A percentile compares a stretch with the other conserved stretches of the same genome.
These are phyloP conservation scores for Zaprionus ornatus DNA, from an alignment of 1,140 invertebrate species.

Conservation along the genomic window DNA sequence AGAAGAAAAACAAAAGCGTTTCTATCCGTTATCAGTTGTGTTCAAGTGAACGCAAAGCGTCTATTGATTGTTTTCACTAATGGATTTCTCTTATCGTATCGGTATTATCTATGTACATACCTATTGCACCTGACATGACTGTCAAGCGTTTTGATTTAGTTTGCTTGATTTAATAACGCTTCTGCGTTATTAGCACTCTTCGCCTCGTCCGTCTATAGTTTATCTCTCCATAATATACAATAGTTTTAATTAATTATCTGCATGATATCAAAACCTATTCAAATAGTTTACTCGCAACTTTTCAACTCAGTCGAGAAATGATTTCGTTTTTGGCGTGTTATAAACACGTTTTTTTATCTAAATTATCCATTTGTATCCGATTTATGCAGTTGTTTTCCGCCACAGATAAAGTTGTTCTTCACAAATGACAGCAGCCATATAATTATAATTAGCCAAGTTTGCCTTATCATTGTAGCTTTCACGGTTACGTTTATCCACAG, in stretches of 20 bases:
- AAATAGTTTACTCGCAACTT: not conserved
- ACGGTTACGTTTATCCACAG: not conserved
- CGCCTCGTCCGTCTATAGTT: not conserved
- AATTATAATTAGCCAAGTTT: not conserved
- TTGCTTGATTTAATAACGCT: not conserved
- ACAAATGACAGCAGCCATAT: not conserved
- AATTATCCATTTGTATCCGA: not conserved
- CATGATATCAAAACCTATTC: not conserved
- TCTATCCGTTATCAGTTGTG: conserved; percentile 2
- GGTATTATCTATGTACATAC: not conserved
- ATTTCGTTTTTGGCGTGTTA: not conserved
- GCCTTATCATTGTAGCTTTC: not conserved
- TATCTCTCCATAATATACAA: not conserved
- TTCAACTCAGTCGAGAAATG: not conserved
- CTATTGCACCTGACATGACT: not conserved
- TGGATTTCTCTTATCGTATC: not conserved
- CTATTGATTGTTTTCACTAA: conserved; percentile 9
- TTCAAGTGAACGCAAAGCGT: not conserved
- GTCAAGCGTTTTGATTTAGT: not conserved
- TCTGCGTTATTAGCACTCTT: not conserved
- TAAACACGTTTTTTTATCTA: not conserved
- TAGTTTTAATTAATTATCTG: not conserved
- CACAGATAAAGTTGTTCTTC: not conserved
- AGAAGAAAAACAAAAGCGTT: not conserved
- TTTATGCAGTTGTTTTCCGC: not conserved